Percentiles rank a stretch among this genome's conserved stretches.
Evolutionary conservation across 2,113 vertebrate genomes (phyloP).

Genomic region (Synodontis membranacea): DNA sequence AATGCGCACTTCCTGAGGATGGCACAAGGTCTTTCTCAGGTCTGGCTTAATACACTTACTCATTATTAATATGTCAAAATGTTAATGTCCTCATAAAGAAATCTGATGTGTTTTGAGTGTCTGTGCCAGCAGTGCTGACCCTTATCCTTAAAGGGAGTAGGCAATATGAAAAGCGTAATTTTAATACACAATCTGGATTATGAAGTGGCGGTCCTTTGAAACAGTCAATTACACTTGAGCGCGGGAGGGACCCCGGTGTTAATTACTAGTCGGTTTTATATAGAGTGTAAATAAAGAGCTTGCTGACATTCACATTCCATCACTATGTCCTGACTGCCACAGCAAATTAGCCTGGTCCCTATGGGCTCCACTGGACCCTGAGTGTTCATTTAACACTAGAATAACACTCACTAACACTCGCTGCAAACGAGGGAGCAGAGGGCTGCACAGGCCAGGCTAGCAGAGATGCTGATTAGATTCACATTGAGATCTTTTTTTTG

Average conservation of each 20-base stretch:
- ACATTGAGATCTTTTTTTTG: background rate
- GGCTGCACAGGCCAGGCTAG: background rate
- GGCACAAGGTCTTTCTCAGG: slow-evolving; percentile 63
- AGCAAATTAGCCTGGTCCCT: slow-evolving; percentile 81
- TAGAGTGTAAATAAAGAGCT: slow-evolving; percentile 97
- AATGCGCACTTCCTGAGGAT: slow-evolving; percentile 58
- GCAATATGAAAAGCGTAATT: slow-evolving; percentile 87
- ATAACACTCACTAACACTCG: slow-evolving; percentile 57
- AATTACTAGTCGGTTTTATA: slow-evolving; percentile 79
- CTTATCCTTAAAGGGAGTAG: slow-evolving; percentile 82
- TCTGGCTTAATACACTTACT: slow-evolving; percentile 82
- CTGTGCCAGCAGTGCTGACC: slow-evolving; percentile 89
- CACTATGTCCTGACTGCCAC: slow-evolving; percentile 83
- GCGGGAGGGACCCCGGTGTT: slow-evolving; percentile 78
- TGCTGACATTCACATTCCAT: slow-evolving; percentile 99
- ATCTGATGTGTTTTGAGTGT: slow-evolving; percentile 85
- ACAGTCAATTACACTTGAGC: slow-evolving; percentile 92
- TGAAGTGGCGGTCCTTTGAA: slow-evolving; percentile 75
- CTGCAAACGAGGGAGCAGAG: slow-evolving; percentile 36
- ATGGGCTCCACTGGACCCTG: slow-evolving; percentile 68
- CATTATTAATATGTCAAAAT: slow-evolving; percentile 93
- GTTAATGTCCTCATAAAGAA: slow-evolving; percentile 94
- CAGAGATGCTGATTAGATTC: background rate
- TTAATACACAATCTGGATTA: slow-evolving; percentile 83
- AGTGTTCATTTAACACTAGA: slow-evolving; percentile 70